phyloP scores from a whole-genome alignment of 1,140 invertebrate genomes.

The Pseudobourletiella spinata region DNA sequence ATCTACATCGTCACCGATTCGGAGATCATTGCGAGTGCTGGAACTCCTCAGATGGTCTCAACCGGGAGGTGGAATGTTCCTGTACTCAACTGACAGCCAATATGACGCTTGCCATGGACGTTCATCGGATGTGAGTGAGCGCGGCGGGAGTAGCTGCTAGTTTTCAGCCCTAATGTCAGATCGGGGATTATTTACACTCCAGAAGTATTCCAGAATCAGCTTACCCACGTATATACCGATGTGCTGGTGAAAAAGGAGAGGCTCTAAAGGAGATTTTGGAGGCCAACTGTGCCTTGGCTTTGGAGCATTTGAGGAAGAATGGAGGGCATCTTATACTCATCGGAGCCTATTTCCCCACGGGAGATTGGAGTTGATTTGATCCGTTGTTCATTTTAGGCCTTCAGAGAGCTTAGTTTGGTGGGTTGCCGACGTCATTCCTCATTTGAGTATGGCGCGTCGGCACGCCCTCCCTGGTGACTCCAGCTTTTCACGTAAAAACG shows the following conservation, averaged over 20 bases:
- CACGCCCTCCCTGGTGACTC: not conserved
- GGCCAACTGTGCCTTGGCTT: too few relatives aligned
- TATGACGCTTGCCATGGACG: not conserved
- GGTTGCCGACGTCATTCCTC: not conserved
- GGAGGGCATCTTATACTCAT: too few relatives aligned
- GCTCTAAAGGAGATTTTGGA: not conserved
- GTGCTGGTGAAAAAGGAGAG: not conserved
- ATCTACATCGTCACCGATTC: not conserved
- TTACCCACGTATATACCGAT: too few relatives aligned
- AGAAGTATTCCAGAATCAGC: too few relatives aligned
- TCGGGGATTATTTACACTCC: too few relatives aligned
- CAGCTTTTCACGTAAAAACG: too few relatives aligned
- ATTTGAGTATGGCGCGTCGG: not conserved
- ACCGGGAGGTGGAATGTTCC: slow-evolving; percentile 38
- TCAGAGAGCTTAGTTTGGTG: too few relatives aligned
- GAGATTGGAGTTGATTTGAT: too few relatives aligned
- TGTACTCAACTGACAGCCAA: slow-evolving; percentile 36
- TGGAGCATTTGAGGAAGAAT: too few relatives aligned
- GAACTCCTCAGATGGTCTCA: slow-evolving; percentile 33
- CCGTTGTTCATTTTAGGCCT: too few relatives aligned
- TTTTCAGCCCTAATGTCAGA: not conserved
- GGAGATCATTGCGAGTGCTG: slow-evolving; percentile 24
- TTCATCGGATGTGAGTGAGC: slow-evolving; percentile 6
- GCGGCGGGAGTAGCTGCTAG: too few relatives aligned
- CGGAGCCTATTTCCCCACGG: too few relatives aligned